Evolutionary conservation across 2,113 vertebrate species (phyloP).

Genomic region (Istiophorus platypterus): DNA sequence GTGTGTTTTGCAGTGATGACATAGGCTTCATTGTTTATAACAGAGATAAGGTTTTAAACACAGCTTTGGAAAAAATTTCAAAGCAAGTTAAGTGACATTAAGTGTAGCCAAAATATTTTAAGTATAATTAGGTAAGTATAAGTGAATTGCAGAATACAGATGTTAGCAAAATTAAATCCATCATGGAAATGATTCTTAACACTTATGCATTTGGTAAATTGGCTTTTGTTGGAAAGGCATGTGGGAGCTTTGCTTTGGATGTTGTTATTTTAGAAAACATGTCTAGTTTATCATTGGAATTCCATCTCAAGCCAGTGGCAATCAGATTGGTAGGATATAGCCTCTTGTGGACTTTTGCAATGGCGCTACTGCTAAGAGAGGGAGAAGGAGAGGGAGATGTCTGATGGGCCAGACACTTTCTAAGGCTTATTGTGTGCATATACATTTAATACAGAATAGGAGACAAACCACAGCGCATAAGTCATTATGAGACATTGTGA

Average conservation of each 20-base stretch:
- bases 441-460: not conserved
- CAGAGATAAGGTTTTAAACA: not conserved
- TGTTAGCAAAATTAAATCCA: not conserved
- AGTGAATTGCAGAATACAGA: not conserved
- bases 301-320: not conserved
- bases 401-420: not conserved
- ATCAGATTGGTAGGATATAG: not conserved
- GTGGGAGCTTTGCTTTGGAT: not conserved
- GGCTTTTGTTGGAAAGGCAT: not conserved
- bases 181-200: not conserved
- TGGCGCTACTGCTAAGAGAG: not conserved
- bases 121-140: not conserved
- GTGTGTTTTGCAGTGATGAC: not conserved
- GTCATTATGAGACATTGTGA: constrained; percentile 20
- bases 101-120: not conserved
- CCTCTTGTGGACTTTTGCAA: constrained; percentile 6
- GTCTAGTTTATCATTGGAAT: not conserved
- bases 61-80: constrained; percentile 3
- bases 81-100: not conserved
- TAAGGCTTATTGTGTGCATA: not conserved
- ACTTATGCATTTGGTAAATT: not conserved
- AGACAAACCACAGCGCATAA: not conserved
- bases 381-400: not conserved
- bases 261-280: not conserved
- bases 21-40: constrained; percentile 18